phyloP scores from a whole-genome alignment of 1,140 invertebrate genomes.

The Drosophila nasuta region DNA sequence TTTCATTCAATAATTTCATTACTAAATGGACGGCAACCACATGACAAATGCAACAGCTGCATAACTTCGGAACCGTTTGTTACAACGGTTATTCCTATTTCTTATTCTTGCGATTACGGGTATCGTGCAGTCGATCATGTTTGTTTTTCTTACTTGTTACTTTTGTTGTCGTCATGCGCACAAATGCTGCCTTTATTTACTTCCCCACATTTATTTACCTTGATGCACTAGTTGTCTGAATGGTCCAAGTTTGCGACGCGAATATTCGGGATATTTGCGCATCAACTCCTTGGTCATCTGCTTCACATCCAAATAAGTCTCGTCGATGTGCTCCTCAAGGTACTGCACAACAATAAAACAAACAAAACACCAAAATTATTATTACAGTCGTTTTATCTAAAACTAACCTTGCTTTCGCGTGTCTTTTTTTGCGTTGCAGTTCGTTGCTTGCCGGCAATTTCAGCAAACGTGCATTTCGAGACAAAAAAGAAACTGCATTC shows the following conservation, averaged over 20 bases:
- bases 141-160: too few species aligned
- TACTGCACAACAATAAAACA: slow-evolving; percentile 85
- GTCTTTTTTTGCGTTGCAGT: slow-evolving; percentile 17
- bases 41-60: too few species aligned
- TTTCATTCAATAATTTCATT: too few species aligned
- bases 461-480: too few species aligned
- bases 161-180: slow-evolving; percentile 1
- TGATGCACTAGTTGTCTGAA: slow-evolving; percentile 89
- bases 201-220: slow-evolving; percentile 80
- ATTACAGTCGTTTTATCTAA: slow-evolving; percentile 13
- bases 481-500: not conserved
- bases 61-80: too few species aligned
- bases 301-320: slow-evolving; percentile 90
- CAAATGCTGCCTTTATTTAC: slow-evolving; percentile 11
- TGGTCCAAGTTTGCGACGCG: slow-evolving; percentile 88
- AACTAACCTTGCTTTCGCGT: slow-evolving; percentile 71
- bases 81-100: too few species aligned
- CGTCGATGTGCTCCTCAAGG: slow-evolving; percentile 89
- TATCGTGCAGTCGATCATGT: too few species aligned
- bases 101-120: too few species aligned
- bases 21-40: too few species aligned
- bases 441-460: slow-evolving; percentile 17
- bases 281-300: slow-evolving; percentile 90
- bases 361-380: slow-evolving; percentile 13
- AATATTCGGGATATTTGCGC: slow-evolving; percentile 90